Conservation (phyloP, 2,113 vertebrate genomes). For the Callopanchax toddi region DNA sequence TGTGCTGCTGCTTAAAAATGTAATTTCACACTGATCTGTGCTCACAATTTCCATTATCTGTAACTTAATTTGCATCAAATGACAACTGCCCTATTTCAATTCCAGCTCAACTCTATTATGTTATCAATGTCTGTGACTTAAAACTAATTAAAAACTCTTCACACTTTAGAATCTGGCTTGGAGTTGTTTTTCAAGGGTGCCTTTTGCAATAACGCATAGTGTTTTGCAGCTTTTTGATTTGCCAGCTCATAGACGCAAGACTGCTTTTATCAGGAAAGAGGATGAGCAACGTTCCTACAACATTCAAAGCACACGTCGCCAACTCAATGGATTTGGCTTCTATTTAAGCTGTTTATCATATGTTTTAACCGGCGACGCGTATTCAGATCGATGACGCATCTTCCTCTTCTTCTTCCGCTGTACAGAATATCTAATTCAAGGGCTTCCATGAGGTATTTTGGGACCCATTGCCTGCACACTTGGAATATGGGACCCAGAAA, state of each 20-base stretch:
- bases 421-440: too few species aligned
- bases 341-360: too few species aligned
- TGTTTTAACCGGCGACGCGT: too few species aligned
- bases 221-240: slow-evolving; percentile 1
- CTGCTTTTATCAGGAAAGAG: slow-evolving; percentile 5
- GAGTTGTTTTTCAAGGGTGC: background rate
- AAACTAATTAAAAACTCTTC: slow-evolving; percentile 17
- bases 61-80: slow-evolving; percentile 31
- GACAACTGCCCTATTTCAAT: slow-evolving; percentile 33
- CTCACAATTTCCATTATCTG: slow-evolving; percentile 47
- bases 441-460: too few species aligned
- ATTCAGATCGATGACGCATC: too few species aligned
- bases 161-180: slow-evolving; percentile 1
- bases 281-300: too few species aligned
- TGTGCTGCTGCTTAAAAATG: slow-evolving; percentile 19
- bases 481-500: too few species aligned
- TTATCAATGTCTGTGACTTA: slow-evolving; percentile 6
- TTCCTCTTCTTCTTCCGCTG: too few species aligned
- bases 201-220: background rate
- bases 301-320: too few species aligned
- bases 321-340: too few species aligned
- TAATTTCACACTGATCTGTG: slow-evolving; percentile 43
- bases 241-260: background rate
- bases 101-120: slow-evolving; percentile 35
- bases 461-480: too few species aligned